Evolutionary conservation across 1,140 invertebrate genomes (phyloP), one percentile per base, ranked within the genome.

Genomic region (Micrasema minimum): DNA sequence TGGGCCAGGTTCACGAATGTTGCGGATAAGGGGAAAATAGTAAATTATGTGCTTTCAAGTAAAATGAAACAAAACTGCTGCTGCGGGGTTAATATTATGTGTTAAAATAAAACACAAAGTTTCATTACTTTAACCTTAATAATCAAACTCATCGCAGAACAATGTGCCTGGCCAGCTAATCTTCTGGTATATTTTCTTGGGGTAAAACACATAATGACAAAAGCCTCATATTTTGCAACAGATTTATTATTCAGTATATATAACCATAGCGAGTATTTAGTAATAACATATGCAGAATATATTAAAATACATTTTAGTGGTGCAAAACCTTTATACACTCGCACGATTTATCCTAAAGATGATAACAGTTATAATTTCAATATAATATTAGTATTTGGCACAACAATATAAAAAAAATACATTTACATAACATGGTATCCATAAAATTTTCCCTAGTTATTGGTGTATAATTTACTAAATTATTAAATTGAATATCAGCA

Each of bases 371-470:
- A 46, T 62, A 62, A 45, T 41, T 59, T 59, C n/a, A 55, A 59
- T 59, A 37, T 57, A 51, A 51, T 18, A 51, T 59, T 14, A 31
- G 26, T 31, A 45, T 62, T 62, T 62, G 59, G 59, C 59, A 62
- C 59, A 62, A 62, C 59, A 62, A 62, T 62, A 62, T 62, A 62
- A 46, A 62, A 62, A 62, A 46, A 62, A 23, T 62, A 62, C 59
- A 45, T 41, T 37, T 31, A 31, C 3, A 37, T 37, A 62, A 62
- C 59, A 62, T 18, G 35, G 35, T 59, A 59, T 59, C 35, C 2
- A 59, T 59, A 59, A 14, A 62, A 26, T 38, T 23, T 46, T 62
- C 23, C 59, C 59, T 62, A 62, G 10, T 62, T 26, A 62, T 62
- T 62, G 59, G 59, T 62, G 59, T 62, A 62, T 62, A 46, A 23